These are phyloP conservation scores for Lacerta bilineata DNA, from an alignment of 2,797 vertebrate species.

Conservation along the genomic window DNA sequence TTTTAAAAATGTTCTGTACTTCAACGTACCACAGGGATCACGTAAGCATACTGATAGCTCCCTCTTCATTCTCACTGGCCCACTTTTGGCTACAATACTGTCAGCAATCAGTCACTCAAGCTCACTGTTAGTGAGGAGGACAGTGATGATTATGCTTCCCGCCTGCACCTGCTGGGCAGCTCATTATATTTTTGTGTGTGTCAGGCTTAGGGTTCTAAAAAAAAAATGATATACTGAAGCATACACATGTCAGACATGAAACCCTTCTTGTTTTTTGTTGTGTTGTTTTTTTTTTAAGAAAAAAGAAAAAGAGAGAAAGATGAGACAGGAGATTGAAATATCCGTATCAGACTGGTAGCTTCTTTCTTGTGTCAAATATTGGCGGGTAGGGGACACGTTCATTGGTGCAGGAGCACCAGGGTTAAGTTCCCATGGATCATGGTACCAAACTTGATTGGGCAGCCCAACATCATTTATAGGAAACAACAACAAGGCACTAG, in stretches of 20 bases:
- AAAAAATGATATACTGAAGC: too few species aligned
- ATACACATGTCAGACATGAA: too few species aligned
- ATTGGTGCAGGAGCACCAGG: too few species aligned
- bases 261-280: background rate
- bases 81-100: background rate
- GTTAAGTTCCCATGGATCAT: too few species aligned
- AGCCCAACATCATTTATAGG: too few species aligned
- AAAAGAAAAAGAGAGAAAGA: background rate
- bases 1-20: background rate
- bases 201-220: too few species aligned
- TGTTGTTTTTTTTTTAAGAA: background rate
- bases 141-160: background rate
- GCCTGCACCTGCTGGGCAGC: background rate
- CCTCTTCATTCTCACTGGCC: background rate
- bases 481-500: background rate
- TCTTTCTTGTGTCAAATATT: too few species aligned
- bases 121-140: background rate
- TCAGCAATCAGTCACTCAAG: background rate
- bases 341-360: background rate
- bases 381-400: too few species aligned
- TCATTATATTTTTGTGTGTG: background rate
- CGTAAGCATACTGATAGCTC: background rate
- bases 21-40: background rate
- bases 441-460: too few species aligned
- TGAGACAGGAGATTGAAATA: background rate